Evolutionary conservation across 2,113 vertebrate genomes (phyloP), one percentile per base, ranked within the genome.

Genomic region (Benitochromis conjunctus): DNA sequence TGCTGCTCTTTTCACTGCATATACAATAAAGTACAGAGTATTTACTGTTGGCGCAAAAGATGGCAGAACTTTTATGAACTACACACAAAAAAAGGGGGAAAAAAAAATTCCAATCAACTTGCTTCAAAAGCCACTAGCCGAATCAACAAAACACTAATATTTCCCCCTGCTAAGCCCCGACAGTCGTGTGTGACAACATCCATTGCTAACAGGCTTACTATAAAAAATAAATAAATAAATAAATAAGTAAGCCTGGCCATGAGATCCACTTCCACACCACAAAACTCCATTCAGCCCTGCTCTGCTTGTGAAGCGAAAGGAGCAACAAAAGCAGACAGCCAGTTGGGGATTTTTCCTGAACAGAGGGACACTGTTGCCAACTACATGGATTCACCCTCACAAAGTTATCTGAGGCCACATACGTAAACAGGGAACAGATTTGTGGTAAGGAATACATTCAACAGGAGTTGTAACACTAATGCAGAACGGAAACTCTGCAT

Each of bases 121-220:
- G 77, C 81, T 79, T 58, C 36, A 77, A 81, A 86, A 85, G 79
- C 90, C 84, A 81, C 66, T 48, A 53, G 79, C 81, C 24, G 26
- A 86, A 58, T 91, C 82, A 60, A 66, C 83, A 83, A 53, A 89
- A 84, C 82, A 88, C 62, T 80, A 77, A 88, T 92, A 91, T 87
- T 79, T 64, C 31, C 74, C 69, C 18, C 7, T 21, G 6, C 86
- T 94, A 90, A 94, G 89, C 83, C 74, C 69, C n/a, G 1, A 74
- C 89, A 82, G 51, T 81, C 38, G 12, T 84, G 81, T 79, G 71
- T 48, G 88, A 85, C 89, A 91, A 89, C 86, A 87, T 46, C 86
- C 86, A 9, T 84, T 58, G 81, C 92, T 87, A 94, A 95, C 92
- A 80, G 90, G 92, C 93, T 95, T 96, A 95, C 83, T 83, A 84